phyloP scores from a whole-genome alignment of 2,113 vertebrate species.

The Zosterops borbonicus region DNA sequence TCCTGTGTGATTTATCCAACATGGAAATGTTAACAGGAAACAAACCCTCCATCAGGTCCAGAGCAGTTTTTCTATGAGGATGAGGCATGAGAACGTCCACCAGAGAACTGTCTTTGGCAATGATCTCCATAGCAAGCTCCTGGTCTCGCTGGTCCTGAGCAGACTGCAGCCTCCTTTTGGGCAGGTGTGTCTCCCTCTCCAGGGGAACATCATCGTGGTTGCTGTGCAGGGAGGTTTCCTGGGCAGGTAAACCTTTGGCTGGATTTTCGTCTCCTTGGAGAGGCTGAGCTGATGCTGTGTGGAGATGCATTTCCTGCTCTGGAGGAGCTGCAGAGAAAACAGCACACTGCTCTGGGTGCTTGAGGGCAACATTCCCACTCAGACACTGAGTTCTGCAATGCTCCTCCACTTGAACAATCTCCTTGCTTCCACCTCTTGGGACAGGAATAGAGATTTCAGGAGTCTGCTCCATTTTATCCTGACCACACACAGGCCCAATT shows the following conservation, averaged over 20 bases:
- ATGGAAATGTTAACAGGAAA: conserved; percentile 81
- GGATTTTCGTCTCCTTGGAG: not conserved
- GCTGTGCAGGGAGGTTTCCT: not conserved
- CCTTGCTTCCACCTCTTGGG: not conserved
- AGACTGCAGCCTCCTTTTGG: not conserved
- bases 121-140: conserved; percentile 80
- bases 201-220: rapidly evolving
- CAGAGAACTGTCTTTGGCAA: conserved; percentile 82
- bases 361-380: rapidly evolving
- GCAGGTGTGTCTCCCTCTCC: not conserved
- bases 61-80: conserved; percentile 79
- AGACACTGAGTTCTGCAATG: not conserved
- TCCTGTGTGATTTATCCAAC: conserved; percentile 69
- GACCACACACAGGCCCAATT: rapidly evolving
- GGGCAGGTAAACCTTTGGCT: not conserved
- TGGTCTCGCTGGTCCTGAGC: conserved; percentile 65
- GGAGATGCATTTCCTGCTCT: not conserved
- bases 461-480: not conserved
- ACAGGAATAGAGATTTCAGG: not conserved
- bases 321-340: not conserved
- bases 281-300: not conserved
- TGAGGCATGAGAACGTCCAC: conserved; percentile 77
- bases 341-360: not conserved
- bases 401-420: not conserved
- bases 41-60: conserved; percentile 90